phyloP scores from a whole-genome alignment of 2,888 invertebrate species.

The Sipha maydis region DNA sequence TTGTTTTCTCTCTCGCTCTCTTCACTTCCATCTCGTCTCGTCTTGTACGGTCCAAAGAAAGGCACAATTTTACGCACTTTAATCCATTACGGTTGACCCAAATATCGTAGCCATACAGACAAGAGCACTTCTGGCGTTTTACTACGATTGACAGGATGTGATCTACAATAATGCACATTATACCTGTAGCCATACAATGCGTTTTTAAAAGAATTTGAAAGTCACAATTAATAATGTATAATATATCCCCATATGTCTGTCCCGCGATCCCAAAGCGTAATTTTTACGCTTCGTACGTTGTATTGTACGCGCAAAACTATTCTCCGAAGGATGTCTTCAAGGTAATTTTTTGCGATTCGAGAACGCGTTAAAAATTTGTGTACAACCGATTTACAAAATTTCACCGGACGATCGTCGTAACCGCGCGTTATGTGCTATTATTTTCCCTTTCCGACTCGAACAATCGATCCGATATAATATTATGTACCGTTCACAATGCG shows the following conservation, averaged over 20 bases:
- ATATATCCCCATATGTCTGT: not conserved
- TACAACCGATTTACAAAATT: too few species aligned
- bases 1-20: not conserved
- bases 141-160: slow-evolving; percentile 40
- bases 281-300: not conserved
- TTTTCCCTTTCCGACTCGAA: too few species aligned
- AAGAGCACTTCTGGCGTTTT: slow-evolving; percentile 53
- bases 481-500: too few species aligned
- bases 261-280: not conserved
- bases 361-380: too few species aligned
- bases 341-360: too few species aligned
- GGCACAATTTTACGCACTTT: slow-evolving; percentile 35
- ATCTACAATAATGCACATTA: slow-evolving; percentile 14
- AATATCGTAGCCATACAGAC: slow-evolving; percentile 21
- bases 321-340: too few species aligned
- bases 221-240: slow-evolving; percentile 22
- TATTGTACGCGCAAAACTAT: too few species aligned
- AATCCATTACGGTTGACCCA: slow-evolving; percentile 46
- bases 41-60: slow-evolving; percentile 11
- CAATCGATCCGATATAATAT: too few species aligned
- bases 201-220: slow-evolving; percentile 51
- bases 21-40: not conserved
- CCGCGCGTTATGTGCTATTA: too few species aligned
- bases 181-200: slow-evolving; percentile 12
- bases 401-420: too few species aligned